Base-by-base conservation (phyloP, 2,888 invertebrate species). In the Leptinotarsa rubiginosa region DNA sequence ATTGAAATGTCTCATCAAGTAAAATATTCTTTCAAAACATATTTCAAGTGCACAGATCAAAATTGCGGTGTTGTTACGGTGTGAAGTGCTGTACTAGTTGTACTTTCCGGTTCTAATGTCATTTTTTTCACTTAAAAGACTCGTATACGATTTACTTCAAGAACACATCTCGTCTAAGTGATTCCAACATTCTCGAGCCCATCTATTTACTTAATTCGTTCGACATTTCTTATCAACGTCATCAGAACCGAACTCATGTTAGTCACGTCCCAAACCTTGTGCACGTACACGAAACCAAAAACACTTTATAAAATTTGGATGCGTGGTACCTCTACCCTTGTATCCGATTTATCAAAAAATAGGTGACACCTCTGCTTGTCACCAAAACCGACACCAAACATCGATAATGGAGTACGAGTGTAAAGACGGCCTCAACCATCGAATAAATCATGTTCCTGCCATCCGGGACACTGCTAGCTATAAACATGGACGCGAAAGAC, bases 361-460 rank as follows among this genome's bases (percentile, higher is more conserved):
- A 65, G 69, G 74, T 74, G 77, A 73, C 76, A 74, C 72, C 74
- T 74, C 72, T 18, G 69, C 62, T 75, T 75, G 78, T 79, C 80
- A 76, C 65, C 72, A 18, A 72, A 75, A 71, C 72, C 69, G 78
- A 78, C 78, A 79, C 70, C 70, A 76, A 75, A 79, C 78, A 80
- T 80, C 77, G 77, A 77, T 79, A 79, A 80, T 69, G 77, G 76
- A 65, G 52, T 69, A 69, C 72, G 72, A 68, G 67, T 72, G 68
- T 59, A 73, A 64, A 52, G 62, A 69, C 72, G 59, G 59, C 31
- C 52, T 47, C 49, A 65, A 72, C 71, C 71, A 66, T 71, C 62
- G 70, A 62, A 76, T 76, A 71, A 69, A 76, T 76, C 76, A 76
- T 76, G 76, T 76, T 74, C 59, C 69, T 74, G 76, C 71, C 76